Percentiles rank a stretch among this genome's conserved stretches.
Evolutionary conservation across 2,888 invertebrate species (phyloP).

Genomic region (Norana najaformis): DNA sequence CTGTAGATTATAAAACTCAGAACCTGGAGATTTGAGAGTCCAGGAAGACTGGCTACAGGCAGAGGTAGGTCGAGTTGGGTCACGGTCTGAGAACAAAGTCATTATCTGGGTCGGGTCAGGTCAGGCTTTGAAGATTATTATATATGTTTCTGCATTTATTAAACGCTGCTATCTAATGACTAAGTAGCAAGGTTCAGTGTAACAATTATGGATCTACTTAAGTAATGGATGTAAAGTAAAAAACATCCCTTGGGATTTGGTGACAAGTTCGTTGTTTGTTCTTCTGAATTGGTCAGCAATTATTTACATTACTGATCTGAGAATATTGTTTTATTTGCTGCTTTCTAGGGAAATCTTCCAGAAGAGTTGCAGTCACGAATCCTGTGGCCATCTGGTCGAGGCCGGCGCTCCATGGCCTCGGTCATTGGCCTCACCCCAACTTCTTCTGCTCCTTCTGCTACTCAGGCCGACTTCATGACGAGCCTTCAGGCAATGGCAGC

Average conservation of each 20-base stretch:
- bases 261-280: background rate
- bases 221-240: too few species aligned
- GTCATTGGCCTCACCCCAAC: background rate
- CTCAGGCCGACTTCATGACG: slow-evolving; percentile 35
- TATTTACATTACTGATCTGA: background rate
- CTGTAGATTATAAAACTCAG: too few species aligned
- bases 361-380: slow-evolving; percentile 55
- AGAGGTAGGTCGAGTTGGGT: slow-evolving; percentile 34
- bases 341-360: slow-evolving; percentile 55
- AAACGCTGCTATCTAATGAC: too few species aligned
- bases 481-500: slow-evolving; percentile 56
- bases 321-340: slow-evolving; percentile 25
- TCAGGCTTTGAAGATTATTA: too few species aligned
- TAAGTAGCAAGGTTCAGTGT: too few species aligned
- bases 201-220: too few species aligned
- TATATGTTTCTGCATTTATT: too few species aligned
- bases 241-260: too few species aligned
- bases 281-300: background rate
- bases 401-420: slow-evolving; percentile 40
- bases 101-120: background rate
- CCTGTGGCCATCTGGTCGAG: slow-evolving; percentile 52
- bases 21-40: background rate
- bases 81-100: too few species aligned
- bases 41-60: slow-evolving; percentile 38
- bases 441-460: background rate